phyloP scores from a whole-genome alignment of 2,113 vertebrate genomes.

The Corythornis madagascariensis region DNA sequence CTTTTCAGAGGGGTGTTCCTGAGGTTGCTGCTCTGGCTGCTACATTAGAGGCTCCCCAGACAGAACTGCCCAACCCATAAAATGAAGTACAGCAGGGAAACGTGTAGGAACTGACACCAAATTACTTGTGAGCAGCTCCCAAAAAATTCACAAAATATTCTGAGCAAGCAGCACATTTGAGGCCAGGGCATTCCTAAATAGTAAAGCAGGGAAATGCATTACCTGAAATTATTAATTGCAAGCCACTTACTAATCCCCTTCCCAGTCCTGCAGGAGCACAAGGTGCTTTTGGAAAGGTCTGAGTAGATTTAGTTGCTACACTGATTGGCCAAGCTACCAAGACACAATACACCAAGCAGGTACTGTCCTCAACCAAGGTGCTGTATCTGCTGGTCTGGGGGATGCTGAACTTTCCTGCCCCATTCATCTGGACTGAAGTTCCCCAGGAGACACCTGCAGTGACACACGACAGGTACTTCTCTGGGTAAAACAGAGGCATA shows the following conservation, averaged over 20 bases:
- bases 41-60: not conserved
- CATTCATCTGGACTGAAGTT: rapidly evolving
- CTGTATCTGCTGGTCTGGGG: rapidly evolving
- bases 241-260: not conserved
- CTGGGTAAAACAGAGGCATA: not conserved
- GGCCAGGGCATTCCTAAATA: not conserved
- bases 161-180: not conserved
- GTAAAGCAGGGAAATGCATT: not conserved
- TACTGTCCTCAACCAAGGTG: rapidly evolving
- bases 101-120: not conserved
- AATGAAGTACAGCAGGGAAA: not conserved
- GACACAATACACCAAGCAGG: rapidly evolving
- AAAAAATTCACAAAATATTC: not conserved
- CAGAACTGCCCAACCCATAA: not conserved
- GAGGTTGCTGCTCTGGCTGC: not conserved
- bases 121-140: not conserved
- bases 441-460: not conserved
- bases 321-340: not conserved
- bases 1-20: not conserved
- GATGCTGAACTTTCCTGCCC: not conserved
- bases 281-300: not conserved
- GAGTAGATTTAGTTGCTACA: not conserved
- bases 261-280: not conserved
- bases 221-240: not conserved
- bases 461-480: not conserved